Conservation (phyloP, 2,113 vertebrate species). For the Gavia stellata region DNA sequence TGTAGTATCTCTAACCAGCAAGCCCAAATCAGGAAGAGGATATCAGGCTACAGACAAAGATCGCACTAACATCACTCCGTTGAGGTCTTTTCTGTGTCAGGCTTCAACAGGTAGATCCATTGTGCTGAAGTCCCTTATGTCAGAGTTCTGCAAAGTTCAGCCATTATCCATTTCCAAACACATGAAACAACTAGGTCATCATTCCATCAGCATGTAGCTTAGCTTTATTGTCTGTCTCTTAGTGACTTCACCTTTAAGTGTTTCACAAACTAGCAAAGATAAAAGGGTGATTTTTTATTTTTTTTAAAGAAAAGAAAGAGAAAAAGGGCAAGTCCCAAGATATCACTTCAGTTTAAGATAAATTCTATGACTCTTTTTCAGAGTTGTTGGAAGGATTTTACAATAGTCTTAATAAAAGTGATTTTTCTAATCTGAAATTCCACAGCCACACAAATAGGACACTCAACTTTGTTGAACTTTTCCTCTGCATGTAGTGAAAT, state of each 20-base stretch:
- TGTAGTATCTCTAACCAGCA: background rate
- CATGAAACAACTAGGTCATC: background rate
- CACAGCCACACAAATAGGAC: background rate
- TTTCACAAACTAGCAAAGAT: background rate
- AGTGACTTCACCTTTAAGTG: background rate
- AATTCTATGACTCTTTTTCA: background rate
- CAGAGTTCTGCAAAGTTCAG: background rate
- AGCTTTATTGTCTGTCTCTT: background rate
- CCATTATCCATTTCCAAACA: background rate
- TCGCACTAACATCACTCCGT: too few relatives aligned
- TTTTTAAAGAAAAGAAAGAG: background rate
- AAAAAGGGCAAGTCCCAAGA: background rate
- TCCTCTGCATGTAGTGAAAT: slow-evolving; percentile 19
- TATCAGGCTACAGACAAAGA: background rate
- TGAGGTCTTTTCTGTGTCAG: background rate
- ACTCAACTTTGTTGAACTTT: slow-evolving; percentile 27
- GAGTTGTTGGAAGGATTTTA: background rate
- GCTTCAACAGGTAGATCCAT: background rate
- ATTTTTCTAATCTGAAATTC: slow-evolving; percentile 42
- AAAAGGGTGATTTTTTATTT: background rate
- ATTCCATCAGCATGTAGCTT: background rate
- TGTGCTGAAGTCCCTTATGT: background rate
- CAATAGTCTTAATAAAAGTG: slow-evolving; percentile 13
- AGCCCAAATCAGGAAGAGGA: background rate
- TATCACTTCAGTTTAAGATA: background rate